Base-by-base conservation (phyloP, 2,888 invertebrate genomes). In the Lasioglossum figueresi region DNA sequence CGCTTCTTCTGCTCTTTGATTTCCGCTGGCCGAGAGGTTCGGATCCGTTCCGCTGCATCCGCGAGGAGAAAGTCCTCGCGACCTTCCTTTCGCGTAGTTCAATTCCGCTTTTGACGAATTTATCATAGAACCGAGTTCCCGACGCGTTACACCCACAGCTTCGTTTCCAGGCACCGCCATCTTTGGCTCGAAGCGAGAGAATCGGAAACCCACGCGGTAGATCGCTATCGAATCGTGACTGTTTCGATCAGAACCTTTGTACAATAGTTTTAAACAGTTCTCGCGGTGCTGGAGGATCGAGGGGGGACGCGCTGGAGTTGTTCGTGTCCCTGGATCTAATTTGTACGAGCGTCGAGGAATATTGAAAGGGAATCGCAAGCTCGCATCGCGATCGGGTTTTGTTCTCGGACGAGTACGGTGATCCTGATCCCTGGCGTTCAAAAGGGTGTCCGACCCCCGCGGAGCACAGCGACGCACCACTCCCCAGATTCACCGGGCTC, bases 381-480 rank as follows among this genome's bases (percentile, higher is more conserved):
- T 8, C 34, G n/a, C 75, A 52, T n/a, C 34, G 4, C 31, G 31
- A 1, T 43, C 19, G 52, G 34, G 16, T 70, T 59, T 79, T 85
- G 79, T 82, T 86, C 59, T 59, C 81, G 59, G 73, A 77, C 75
- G 74, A 70, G 52, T 34, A n/a, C 52, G 52, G 52, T 56, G 56
- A n/a, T 56, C 56, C 56, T 16, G 87, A 87, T 86, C 73, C 82
- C 76, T 84, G 76, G 82, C 48, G 31, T 83, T 80, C 77, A 43
- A 84, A 90, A 87, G 89, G 87, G 85, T 87, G 90, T 90, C 56
- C 85, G 91, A 86, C 91, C 89, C 92, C 92, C 83, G 88, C 77
- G 56, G 92, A 66, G 91, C 56, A 27, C 81, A 87, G 81, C 78
- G 91, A 89, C 89, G 89, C 85, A 76, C 73, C 89, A 84, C 84